Conservation (phyloP, 2,113 vertebrate species). For the Zapornia atra region DNA sequence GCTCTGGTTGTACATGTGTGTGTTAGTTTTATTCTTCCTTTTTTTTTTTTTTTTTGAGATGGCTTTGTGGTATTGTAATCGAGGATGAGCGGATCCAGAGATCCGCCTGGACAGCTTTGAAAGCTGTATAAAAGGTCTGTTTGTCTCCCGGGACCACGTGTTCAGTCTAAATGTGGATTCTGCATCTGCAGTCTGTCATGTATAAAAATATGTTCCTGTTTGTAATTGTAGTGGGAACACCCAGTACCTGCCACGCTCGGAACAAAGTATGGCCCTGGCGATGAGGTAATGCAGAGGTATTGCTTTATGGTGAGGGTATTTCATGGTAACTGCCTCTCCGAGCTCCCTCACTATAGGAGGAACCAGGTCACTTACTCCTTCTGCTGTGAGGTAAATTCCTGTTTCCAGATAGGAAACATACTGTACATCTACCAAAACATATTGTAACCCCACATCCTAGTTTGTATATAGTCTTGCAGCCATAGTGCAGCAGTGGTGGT, state of each 20-base stretch:
- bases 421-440: background rate
- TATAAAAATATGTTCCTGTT: conserved; percentile 48
- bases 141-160: conserved; percentile 31
- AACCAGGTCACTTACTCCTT: background rate
- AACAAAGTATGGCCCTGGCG: background rate
- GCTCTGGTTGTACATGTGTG: background rate
- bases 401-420: background rate
- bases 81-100: conserved; percentile 48
- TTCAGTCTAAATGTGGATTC: conserved; percentile 45
- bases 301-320: background rate
- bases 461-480: background rate
- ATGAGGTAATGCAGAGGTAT: conserved; percentile 38
- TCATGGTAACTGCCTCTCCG: background rate
- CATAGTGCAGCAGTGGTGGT: background rate
- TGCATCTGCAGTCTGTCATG: conserved; percentile 37
- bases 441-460: background rate
- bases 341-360: background rate
- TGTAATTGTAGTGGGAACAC: conserved; percentile 1
- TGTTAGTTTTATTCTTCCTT: background rate
- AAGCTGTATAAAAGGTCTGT: conserved; percentile 42
- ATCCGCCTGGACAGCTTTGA: conserved; percentile 27
- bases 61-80: conserved; percentile 37
- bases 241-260: conserved; percentile 28
- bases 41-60: background rate
- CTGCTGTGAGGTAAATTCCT: background rate